A percentile compares a stretch with the other conserved stretches of the same genome.
Conservation (phyloP, 2,113 vertebrate genomes). For the Neolamprologus longior region DNA sequence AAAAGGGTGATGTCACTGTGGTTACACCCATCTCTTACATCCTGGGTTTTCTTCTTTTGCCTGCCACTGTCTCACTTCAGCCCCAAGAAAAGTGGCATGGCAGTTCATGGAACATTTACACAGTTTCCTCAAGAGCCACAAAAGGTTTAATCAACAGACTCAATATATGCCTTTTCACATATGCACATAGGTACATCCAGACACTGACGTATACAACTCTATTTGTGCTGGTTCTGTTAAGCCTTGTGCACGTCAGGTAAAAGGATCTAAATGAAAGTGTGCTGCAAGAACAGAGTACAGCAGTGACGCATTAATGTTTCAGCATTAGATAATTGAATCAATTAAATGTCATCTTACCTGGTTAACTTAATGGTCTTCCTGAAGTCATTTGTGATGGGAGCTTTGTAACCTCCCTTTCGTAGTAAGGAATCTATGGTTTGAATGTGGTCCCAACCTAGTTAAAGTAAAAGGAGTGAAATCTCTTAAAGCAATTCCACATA, state of each 20-base stretch:
- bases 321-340: neutral
- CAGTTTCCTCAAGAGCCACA: neutral
- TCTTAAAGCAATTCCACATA: neutral
- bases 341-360: conserved; percentile 76
- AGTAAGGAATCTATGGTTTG: conserved; percentile 99
- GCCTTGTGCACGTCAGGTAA: neutral
- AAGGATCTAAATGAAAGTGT: neutral
- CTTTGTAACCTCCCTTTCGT: conserved; percentile 99
- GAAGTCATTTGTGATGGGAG: conserved; percentile 99
- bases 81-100: neutral
- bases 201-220: neutral
- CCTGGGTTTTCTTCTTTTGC: neutral
- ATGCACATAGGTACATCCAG: neutral
- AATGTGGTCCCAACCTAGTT: conserved; percentile 99
- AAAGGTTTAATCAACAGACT: neutral
- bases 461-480: neutral
- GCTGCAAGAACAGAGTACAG: neutral
- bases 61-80: neutral
- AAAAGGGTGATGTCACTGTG: neutral
- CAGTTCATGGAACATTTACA: neutral
- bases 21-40: neutral
- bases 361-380: conserved; percentile 99
- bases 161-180: neutral
- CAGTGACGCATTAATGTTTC: neutral
- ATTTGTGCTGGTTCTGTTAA: neutral